A percentile compares a stretch with the other conserved stretches of the same genome.
Evolutionary conservation across 1,140 invertebrate genomes (phyloP).

Genomic region (Coelopa frigida): DNA sequence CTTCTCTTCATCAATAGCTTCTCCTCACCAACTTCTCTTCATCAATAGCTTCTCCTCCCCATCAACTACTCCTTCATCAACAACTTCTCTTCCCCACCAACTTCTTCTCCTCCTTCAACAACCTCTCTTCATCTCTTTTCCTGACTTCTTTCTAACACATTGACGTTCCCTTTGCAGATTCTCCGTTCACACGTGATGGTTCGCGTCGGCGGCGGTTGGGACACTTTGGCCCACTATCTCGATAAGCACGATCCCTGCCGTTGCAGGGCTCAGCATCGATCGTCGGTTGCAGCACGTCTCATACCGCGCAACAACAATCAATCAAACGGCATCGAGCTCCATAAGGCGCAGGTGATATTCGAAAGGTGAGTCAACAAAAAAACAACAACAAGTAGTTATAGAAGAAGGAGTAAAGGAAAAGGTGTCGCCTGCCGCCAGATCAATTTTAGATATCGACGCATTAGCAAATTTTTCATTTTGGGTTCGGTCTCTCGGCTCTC

Average conservation of each 20-base stretch:
- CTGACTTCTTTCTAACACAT: no score
- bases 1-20: no score
- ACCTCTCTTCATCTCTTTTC: no score
- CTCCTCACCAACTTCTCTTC: no score
- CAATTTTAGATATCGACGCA: background rate
- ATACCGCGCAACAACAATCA: conserved; percentile 48
- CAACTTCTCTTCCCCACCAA: no score
- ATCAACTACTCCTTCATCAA: no score
- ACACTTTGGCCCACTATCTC: conserved; percentile 90
- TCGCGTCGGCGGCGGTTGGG: conserved; percentile 94
- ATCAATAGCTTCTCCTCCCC: no score
- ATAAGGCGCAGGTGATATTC: conserved; percentile 75
- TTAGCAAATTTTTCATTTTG: no score
- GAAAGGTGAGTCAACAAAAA: conserved; percentile 53
- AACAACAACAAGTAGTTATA: background rate
- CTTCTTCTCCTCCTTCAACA: no score
- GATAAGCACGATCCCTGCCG: conserved; percentile 96
- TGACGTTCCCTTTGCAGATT: no score
- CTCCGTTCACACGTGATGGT: conserved; percentile 96
- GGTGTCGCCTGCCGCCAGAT: no score
- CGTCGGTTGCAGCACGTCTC: conserved; percentile 54
- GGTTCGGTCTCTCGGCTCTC: no score
- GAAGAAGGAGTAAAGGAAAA: background rate
- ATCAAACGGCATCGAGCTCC: conserved; percentile 60
- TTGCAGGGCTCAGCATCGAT: conserved; percentile 64